Percentiles rank a stretch among this genome's conserved stretches.
phyloP scores from a whole-genome alignment of 2,113 vertebrate species.

The Sebastes fasciatus region DNA sequence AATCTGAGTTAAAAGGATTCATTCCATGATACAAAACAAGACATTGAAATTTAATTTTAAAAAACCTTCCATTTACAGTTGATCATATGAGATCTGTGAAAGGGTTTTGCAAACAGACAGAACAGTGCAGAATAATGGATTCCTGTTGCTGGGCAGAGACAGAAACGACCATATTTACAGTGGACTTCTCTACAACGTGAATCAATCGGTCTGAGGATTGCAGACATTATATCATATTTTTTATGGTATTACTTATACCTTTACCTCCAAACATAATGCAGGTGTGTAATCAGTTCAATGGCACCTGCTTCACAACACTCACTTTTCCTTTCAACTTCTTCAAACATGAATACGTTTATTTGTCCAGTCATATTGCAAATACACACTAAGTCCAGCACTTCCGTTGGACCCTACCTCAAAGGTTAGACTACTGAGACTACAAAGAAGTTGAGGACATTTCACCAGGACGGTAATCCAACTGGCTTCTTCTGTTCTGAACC shows the following conservation, averaged over 20 bases:
- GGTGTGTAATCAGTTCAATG: neutral
- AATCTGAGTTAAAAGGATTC: neutral
- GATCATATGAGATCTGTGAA: neutral
- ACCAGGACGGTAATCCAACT: neutral
- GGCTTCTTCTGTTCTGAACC: neutral
- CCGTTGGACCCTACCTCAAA: neutral
- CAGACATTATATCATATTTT: neutral
- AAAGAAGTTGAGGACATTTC: neutral
- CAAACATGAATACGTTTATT: conserved; percentile 3
- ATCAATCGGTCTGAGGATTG: neutral
- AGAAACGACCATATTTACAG: neutral
- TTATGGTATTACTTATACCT: no score
- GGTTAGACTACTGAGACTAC: neutral
- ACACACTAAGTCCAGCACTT: neutral
- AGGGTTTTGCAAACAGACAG: neutral
- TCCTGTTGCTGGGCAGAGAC: neutral
- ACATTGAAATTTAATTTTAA: neutral
- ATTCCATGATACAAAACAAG: neutral
- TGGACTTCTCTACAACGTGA: neutral
- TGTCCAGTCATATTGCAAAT: neutral
- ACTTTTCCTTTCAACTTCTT: neutral
- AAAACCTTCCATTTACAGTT: neutral
- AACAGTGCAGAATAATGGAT: neutral
- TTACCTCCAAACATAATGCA: neutral
- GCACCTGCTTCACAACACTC: neutral